A percentile compares a stretch with the other conserved stretches of the same genome.
These are phyloP conservation scores for Anas platyrhynchos DNA, from an alignment of 2,113 vertebrate genomes.

Conservation along the genomic window DNA sequence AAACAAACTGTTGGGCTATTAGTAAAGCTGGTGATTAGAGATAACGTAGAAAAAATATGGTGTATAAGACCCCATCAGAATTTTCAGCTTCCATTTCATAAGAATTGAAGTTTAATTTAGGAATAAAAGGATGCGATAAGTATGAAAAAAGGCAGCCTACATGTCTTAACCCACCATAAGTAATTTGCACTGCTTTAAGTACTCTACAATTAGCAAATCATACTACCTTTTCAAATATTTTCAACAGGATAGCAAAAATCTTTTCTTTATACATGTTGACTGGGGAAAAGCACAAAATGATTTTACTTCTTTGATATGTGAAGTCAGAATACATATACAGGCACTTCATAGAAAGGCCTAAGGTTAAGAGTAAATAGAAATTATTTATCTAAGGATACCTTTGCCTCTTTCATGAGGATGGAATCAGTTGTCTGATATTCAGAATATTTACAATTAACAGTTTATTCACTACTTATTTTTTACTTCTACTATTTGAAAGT, in stretches of 20 bases:
- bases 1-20: not conserved
- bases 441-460: not conserved
- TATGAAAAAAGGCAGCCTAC: not conserved
- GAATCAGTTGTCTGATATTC: not conserved
- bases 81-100: not conserved
- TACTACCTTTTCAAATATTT: not conserved
- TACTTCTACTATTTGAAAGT: too few relatives aligned
- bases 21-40: not conserved
- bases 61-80: not conserved
- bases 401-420: not conserved
- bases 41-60: not conserved
- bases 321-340: not conserved
- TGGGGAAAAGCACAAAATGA: not conserved
- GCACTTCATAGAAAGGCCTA: not conserved
- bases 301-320: not conserved
- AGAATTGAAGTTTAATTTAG: not conserved
- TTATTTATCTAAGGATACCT: not conserved
- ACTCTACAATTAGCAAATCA: not conserved
- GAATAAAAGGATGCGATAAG: not conserved
- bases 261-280: not conserved
- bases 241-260: not conserved
- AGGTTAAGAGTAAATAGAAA: not conserved
- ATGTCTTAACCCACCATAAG: not conserved
- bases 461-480: not conserved
- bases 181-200: not conserved